Evolutionary conservation across 2,113 vertebrate species (phyloP), one percentile per base, ranked within the genome.

Genomic region (Mus pahari): DNA sequence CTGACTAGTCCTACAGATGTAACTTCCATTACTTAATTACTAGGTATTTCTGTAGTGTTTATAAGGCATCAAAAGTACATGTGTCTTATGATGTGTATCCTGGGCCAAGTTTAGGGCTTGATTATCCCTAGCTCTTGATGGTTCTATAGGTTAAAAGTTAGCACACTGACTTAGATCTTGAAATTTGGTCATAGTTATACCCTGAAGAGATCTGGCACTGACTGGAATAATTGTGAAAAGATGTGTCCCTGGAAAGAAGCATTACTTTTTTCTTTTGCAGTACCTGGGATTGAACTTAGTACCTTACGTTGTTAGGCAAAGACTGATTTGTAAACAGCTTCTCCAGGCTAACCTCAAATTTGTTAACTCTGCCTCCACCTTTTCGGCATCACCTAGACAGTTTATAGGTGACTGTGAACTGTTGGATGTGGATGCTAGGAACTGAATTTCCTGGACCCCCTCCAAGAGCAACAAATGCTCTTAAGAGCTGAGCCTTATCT

Each of bases 91-190:
- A 60, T 68, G 45, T 14, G 10, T 82, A 90, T 12, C 17, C 19
- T 83, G 31, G 39, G 19, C 81, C 55, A 93, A 58, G 66, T 92
- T 95, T 86, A 86, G n/a, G 79, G 48, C 9, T 11, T 86, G 31
- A 13, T 77, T 97, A 55, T 53, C 74, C 79, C 19, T 16, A 77
- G 26, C 70, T 45, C 22, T 81, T 36, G 55, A 45, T 45, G n/a
- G 8, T 89, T n/a, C 20, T 73, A 14, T 33, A 60, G 39, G 50
- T 62, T 78, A n/a, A 3, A n/a, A 33, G 0, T 78, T 70, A 86
- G 48, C 86, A 81, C 50, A 55, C 20, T 83, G 60, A 24, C 77
- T 71, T 82, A 42, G 12, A n/a, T 55, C 10, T 9, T 84, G 39
- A 86, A 50, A 84, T 83, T 68, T 84, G 45, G 70, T 88, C 33